Conservation (phyloP, 2,888 invertebrate species). For the Philopedon plagiatum region DNA sequence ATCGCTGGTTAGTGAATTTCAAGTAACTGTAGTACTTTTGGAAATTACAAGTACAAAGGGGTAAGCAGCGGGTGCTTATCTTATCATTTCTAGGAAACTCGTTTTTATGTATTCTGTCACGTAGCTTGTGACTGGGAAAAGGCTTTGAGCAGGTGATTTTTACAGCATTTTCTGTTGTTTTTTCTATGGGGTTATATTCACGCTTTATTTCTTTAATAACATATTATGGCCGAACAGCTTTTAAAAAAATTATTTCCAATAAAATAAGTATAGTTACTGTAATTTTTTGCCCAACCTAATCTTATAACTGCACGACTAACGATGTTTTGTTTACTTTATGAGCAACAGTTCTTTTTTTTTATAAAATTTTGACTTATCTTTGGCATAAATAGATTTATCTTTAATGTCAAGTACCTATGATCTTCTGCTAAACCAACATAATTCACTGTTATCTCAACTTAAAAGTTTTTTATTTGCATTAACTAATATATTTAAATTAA, state of each 20-base stretch:
- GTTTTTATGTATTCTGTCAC: too few species aligned
- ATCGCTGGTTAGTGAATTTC: not conserved
- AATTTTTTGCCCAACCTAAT: not conserved
- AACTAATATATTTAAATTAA: not conserved
- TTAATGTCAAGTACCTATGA: slow-evolving; percentile 8
- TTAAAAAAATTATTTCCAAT: too few species aligned
- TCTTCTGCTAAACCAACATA: not conserved
- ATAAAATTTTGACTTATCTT: not conserved
- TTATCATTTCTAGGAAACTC: not conserved
- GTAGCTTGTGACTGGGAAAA: too few species aligned
- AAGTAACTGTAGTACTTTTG: too few species aligned
- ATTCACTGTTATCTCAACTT: not conserved
- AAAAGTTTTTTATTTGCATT: not conserved
- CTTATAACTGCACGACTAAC: not conserved
- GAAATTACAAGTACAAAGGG: too few species aligned
- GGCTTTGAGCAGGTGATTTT: too few species aligned
- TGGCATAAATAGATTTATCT: slow-evolving; percentile 3
- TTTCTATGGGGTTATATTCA: too few species aligned
- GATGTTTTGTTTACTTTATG: slow-evolving; percentile 6
- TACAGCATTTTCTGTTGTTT: too few species aligned
- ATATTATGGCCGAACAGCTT: too few species aligned
- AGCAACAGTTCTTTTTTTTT: not conserved
- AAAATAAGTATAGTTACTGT: too few species aligned
- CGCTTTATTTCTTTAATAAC: too few species aligned
- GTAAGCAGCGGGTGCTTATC: not conserved